These are phyloP conservation scores for Sebastes kiyomatsui DNA, from an alignment of 2,797 vertebrate species.

Conservation along the genomic window DNA sequence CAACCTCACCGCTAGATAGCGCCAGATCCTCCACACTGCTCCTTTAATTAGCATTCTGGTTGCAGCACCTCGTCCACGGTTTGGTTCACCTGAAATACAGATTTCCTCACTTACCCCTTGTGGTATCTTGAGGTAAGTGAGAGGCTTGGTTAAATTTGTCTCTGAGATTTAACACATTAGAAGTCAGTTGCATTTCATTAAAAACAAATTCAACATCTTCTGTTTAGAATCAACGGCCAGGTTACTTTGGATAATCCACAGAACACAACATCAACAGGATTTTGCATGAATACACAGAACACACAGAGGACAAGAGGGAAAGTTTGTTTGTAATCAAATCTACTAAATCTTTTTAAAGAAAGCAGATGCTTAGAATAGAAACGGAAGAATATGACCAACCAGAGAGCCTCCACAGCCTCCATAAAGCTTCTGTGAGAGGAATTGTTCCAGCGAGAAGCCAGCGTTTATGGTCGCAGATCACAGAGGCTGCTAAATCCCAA, in stretches of 20 bases:
- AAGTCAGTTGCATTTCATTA: background rate
- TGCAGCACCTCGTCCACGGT: no score
- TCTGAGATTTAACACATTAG: background rate
- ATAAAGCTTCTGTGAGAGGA: constrained; percentile 12
- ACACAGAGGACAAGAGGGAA: background rate
- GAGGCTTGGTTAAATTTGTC: background rate
- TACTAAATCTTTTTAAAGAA: background rate
- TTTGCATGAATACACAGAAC: background rate
- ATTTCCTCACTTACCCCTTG: no score
- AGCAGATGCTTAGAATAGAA: background rate
- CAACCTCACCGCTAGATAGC: no score
- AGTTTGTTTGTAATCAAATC: background rate
- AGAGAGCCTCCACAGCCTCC: background rate
- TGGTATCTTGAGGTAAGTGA: no score
- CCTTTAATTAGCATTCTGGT: no score
- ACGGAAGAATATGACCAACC: background rate
- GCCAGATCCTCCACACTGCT: no score
- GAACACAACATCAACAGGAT: background rate
- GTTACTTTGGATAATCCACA: background rate
- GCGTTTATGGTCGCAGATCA: constrained; percentile 13
- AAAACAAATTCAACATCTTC: background rate
- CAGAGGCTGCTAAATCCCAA: constrained; percentile 14
- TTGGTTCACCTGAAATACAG: no score
- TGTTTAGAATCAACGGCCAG: background rate
- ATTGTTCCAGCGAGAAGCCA: background rate